phyloP scores from a whole-genome alignment of 2,113 vertebrate genomes.

The Seriola rivoliana region DNA sequence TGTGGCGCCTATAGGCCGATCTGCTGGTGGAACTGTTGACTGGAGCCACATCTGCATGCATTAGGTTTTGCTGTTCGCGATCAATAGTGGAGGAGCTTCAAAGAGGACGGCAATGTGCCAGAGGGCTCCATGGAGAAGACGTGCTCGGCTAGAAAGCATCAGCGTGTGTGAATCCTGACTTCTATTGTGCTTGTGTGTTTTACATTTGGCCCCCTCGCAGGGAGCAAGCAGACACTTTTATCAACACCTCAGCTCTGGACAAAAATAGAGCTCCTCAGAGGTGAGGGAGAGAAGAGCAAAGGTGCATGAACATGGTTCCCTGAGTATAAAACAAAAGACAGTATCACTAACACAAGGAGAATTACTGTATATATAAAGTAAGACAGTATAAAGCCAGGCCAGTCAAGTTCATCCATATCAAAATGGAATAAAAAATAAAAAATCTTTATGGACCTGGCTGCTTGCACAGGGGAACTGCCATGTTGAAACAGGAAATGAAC shows the following conservation, averaged over 20 bases:
- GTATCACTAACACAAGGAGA: slow-evolving; percentile 2
- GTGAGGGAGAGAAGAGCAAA: neutral
- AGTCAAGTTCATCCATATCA: neutral
- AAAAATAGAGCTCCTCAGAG: slow-evolving; percentile 31
- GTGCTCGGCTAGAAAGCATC: slow-evolving; percentile 35
- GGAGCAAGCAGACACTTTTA: slow-evolving; percentile 51
- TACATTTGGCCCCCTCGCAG: slow-evolving; percentile 61
- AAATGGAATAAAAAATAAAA: neutral
- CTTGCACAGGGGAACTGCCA: neutral
- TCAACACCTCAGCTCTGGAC: slow-evolving; percentile 54
- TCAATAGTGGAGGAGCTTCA: slow-evolving; percentile 77
- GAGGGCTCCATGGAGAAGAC: slow-evolving; percentile 61
- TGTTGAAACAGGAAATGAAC: neutral
- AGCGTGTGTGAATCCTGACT: slow-evolving; percentile 32
- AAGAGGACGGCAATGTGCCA: slow-evolving; percentile 63
- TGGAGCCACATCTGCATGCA: slow-evolving; percentile 64
- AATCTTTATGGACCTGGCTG: neutral
- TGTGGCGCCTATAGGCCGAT: slow-evolving; percentile 18
- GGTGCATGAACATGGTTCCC: slow-evolving; percentile 2
- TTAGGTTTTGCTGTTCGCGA: slow-evolving; percentile 49
- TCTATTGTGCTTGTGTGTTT: slow-evolving; percentile 65
- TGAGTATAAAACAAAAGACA: neutral
- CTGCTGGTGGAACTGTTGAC: slow-evolving; percentile 45
- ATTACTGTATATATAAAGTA: slow-evolving; percentile 1
- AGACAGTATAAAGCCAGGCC: neutral